Conservation (phyloP, 2,113 vertebrate species). For the Callocephalon fimbriatum region DNA sequence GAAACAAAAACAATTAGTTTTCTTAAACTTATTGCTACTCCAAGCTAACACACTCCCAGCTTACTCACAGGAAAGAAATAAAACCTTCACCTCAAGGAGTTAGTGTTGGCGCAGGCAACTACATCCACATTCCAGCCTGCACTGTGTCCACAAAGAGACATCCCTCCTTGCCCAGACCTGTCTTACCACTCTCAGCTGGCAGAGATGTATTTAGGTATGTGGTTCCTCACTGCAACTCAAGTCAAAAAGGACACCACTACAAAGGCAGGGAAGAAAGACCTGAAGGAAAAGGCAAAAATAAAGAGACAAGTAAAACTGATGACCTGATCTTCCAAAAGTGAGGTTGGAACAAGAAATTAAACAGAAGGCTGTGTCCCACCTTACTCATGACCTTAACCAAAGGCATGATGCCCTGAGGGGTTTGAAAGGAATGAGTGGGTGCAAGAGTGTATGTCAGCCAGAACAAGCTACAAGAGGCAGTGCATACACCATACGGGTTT, state of each 20-base stretch:
- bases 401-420: neutral
- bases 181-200: neutral
- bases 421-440: neutral
- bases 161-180: constrained; percentile 1
- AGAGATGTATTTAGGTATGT: neutral
- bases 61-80: constrained; percentile 49
- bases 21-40: neutral
- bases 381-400: neutral
- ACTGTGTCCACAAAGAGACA: constrained; percentile 1
- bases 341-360: neutral
- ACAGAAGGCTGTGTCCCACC: neutral
- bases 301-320: neutral
- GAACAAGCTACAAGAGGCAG: neutral
- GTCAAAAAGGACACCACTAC: neutral
- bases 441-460: neutral
- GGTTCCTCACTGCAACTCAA: neutral
- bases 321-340: neutral
- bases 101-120: constrained; percentile 24
- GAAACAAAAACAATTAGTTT: neutral
- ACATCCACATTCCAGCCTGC: constrained; percentile 32
- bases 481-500: neutral
- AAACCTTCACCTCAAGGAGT: constrained; percentile 27
- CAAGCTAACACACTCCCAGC: neutral
- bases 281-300: neutral
- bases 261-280: neutral